Conservation (phyloP, 2,113 vertebrate genomes). For the Grammomys surdaster region DNA sequence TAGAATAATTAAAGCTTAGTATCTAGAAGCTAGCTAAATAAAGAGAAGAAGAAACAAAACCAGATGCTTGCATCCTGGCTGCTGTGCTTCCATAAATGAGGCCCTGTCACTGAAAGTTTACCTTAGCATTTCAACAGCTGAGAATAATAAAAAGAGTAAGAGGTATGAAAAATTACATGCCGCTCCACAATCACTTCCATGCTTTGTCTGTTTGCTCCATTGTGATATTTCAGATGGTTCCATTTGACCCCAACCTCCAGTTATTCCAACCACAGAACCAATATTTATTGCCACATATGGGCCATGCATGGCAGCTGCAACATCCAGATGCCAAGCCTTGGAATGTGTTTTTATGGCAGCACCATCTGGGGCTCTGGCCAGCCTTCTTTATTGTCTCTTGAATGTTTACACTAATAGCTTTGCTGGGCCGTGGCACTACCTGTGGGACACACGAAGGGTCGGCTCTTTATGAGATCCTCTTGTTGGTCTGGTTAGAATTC, state of each 20-base stretch:
- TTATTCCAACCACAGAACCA: slow-evolving; percentile 79
- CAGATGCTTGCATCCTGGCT: neutral
- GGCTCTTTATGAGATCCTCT: slow-evolving; percentile 55
- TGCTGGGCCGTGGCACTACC: slow-evolving; percentile 62
- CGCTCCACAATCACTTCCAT: slow-evolving; percentile 33
- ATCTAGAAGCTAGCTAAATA: slow-evolving; percentile 39
- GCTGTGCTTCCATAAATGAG: slow-evolving; percentile 51
- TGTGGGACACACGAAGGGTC: slow-evolving; percentile 64
- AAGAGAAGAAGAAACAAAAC: neutral
- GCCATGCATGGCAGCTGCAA: slow-evolving; percentile 83
- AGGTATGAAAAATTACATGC: slow-evolving; percentile 64
- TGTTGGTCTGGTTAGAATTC: slow-evolving; percentile 74
- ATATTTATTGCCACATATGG: slow-evolving; percentile 82
- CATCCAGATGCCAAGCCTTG: slow-evolving; percentile 85
- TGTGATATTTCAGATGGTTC: slow-evolving; percentile 78
- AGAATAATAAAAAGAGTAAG: slow-evolving; percentile 61
- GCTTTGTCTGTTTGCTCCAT: slow-evolving; percentile 71
- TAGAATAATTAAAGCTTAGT: neutral
- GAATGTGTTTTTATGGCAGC: slow-evolving; percentile 83
- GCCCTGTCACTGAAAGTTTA: slow-evolving; percentile 52
- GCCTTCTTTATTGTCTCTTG: slow-evolving; percentile 77
- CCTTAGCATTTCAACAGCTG: slow-evolving; percentile 64
- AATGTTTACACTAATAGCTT: slow-evolving; percentile 77
- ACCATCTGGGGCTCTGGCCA: slow-evolving; percentile 82
- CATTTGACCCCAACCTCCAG: slow-evolving; percentile 83